phyloP scores from a whole-genome alignment of 2,797 vertebrate species.

The Perodicticus potto region DNA sequence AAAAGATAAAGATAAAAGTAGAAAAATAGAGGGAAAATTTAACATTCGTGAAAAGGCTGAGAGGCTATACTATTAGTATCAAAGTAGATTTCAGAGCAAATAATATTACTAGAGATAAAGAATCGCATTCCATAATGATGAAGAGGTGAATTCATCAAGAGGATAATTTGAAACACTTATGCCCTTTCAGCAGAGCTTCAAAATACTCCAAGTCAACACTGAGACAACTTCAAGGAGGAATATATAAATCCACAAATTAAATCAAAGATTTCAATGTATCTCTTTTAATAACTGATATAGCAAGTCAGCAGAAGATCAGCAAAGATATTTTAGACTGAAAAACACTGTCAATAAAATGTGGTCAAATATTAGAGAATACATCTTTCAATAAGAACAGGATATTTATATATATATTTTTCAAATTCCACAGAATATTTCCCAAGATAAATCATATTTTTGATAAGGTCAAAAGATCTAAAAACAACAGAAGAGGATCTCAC shows the following conservation, averaged over 20 bases:
- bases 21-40: neutral
- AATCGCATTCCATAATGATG: neutral
- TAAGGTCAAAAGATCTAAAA: neutral
- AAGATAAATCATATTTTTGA: neutral
- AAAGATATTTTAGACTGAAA: neutral
- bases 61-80: neutral
- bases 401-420: neutral
- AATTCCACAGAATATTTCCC: neutral
- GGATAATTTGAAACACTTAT: neutral
- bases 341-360: neutral
- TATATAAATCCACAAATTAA: neutral
- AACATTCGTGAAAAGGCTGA: neutral
- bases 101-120: neutral
- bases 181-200: neutral
- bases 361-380: neutral
- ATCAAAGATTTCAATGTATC: neutral
- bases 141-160: neutral
- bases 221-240: neutral
- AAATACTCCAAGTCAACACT: conserved; percentile 5
- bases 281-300: neutral
- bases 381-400: neutral
- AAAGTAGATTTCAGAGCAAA: conserved; percentile 39
- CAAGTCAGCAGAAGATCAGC: neutral
- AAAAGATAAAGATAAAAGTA: neutral
- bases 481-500: neutral